Percentiles rank a stretch among this genome's conserved stretches.
These are phyloP conservation scores for Amphilophus citrinellus DNA, from an alignment of 2,113 vertebrate species.

Conservation along the genomic window DNA sequence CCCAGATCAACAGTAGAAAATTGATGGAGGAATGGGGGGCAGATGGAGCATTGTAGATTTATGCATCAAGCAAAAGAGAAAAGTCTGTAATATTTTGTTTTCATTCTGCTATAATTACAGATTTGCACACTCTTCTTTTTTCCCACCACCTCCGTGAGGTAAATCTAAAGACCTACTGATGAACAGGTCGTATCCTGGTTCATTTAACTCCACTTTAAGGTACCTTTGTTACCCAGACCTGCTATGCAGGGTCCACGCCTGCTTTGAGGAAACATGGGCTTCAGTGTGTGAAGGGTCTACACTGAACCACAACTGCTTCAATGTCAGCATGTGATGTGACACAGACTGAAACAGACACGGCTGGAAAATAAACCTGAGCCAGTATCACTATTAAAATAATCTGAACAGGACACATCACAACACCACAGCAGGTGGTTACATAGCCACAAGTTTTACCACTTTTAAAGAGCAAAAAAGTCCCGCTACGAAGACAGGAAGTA, in stretches of 20 bases:
- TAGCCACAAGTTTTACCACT: background rate
- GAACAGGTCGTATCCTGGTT: too few relatives aligned
- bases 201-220: background rate
- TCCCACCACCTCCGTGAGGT: too few relatives aligned
- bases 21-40: too few relatives aligned
- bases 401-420: too few relatives aligned
- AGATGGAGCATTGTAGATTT: too few relatives aligned
- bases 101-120: too few relatives aligned
- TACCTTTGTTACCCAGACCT: background rate
- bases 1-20: too few relatives aligned
- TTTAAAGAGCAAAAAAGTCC: conserved; percentile 11
- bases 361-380: background rate
- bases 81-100: too few relatives aligned
- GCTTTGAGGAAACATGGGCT: background rate
- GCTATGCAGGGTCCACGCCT: background rate
- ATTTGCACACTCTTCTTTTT: too few relatives aligned
- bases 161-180: too few relatives aligned
- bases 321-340: background rate
- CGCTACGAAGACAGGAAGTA: background rate
- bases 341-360: background rate
- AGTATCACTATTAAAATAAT: background rate
- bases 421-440: background rate
- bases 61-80: too few relatives aligned
- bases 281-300: background rate
- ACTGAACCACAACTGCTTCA: background rate